phyloP scores from a whole-genome alignment of 2,113 vertebrate species.

The Madoqua kirkii region DNA sequence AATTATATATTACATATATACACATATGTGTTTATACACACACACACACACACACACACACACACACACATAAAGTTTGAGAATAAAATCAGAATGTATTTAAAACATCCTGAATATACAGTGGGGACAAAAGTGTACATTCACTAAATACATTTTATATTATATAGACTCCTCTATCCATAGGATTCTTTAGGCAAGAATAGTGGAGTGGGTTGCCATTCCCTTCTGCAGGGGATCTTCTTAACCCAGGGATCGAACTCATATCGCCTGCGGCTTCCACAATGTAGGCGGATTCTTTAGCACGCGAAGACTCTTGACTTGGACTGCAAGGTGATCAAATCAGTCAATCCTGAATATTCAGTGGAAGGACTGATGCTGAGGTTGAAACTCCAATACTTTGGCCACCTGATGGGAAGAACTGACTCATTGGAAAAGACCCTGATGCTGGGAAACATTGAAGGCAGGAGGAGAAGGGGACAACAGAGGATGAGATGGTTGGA shows the following conservation, averaged over 20 bases:
- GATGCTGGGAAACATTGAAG: neutral
- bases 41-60: too few species aligned
- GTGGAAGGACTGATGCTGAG: neutral
- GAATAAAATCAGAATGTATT: neutral
- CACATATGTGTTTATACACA: neutral
- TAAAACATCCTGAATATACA: neutral
- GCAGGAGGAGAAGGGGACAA: neutral
- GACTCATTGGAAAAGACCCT: neutral
- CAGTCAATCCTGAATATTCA: neutral
- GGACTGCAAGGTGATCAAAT: neutral
- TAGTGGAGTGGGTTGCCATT: neutral
- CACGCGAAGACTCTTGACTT: neutral
- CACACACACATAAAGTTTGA: neutral
- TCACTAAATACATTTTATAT: neutral
- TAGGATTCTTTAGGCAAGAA: neutral
- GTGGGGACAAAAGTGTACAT: neutral
- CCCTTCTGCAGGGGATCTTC: neutral
- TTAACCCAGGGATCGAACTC: neutral
- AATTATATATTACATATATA: neutral
- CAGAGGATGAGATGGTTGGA: neutral
- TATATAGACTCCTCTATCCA: neutral
- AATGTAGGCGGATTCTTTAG: fast-evolving
- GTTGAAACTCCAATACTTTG: neutral
- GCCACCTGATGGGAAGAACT: neutral
- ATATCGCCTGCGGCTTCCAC: neutral